Percentiles rank a stretch among this genome's conserved stretches.
phyloP scores from a whole-genome alignment of 2,888 invertebrate genomes.

The Mylabris sibirica region DNA sequence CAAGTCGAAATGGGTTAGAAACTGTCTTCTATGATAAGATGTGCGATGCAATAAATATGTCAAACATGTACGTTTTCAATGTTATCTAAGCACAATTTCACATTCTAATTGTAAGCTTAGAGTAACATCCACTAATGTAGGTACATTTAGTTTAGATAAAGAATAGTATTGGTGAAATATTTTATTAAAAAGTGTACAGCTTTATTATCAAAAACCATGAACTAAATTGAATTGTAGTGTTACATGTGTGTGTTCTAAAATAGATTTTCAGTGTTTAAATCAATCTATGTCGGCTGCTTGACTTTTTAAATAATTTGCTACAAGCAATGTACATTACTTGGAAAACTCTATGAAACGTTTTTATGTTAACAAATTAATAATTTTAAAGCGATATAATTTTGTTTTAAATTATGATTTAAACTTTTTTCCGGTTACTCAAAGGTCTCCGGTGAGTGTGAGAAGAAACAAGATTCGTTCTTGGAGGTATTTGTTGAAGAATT shows the following conservation, averaged over 20 bases:
- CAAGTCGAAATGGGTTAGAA: conserved; percentile 21
- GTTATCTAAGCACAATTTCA: conserved; percentile 37
- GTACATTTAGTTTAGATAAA: neutral
- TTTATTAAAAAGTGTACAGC: neutral
- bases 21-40: conserved; percentile 23
- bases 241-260: conserved; percentile 31
- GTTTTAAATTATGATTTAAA: too few species aligned
- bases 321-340: conserved; percentile 29
- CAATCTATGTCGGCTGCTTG: conserved; percentile 26
- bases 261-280: conserved; percentile 29
- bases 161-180: neutral
- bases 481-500: conserved; percentile 20
- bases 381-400: too few species aligned
- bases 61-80: conserved; percentile 39
- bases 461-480: neutral
- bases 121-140: conserved; percentile 32
- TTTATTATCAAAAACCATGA: conserved; percentile 20
- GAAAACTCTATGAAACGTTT: conserved; percentile 15
- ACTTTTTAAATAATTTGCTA: conserved; percentile 37
- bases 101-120: conserved; percentile 35
- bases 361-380: neutral
- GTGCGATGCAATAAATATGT: conserved; percentile 43
- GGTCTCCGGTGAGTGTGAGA: too few species aligned
- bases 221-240: conserved; percentile 31
- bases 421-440: too few species aligned